These are phyloP conservation scores for Neoniphon sammara DNA, from an alignment of 2,797 vertebrate genomes.

Conservation along the genomic window DNA sequence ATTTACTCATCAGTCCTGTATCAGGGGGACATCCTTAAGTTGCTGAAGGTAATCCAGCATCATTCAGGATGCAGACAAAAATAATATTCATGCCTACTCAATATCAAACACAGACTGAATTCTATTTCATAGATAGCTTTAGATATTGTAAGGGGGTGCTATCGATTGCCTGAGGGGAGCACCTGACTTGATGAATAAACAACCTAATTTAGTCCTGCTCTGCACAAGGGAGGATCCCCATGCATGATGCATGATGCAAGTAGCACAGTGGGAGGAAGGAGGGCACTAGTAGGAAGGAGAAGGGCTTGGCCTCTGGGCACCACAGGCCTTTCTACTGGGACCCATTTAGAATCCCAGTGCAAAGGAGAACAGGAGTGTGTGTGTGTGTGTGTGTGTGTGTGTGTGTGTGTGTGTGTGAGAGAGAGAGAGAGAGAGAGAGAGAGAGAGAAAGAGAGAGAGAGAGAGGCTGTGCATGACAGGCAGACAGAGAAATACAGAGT, in stretches of 20 bases:
- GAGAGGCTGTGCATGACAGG: no score
- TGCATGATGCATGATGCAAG: slow-evolving; percentile 75
- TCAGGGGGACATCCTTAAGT: background rate
- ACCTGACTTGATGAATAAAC: slow-evolving; percentile 76
- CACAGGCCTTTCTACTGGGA: slow-evolving; percentile 50
- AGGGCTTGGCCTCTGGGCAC: slow-evolving; percentile 49
- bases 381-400: slow-evolving; percentile 1
- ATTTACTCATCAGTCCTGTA: slow-evolving; percentile 27
- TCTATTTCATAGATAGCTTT: slow-evolving; percentile 32
- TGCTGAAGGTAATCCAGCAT: background rate
- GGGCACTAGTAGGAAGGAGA: slow-evolving; percentile 52
- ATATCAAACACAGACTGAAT: slow-evolving; percentile 30
- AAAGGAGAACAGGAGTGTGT: slow-evolving; percentile 16
- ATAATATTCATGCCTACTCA: slow-evolving; percentile 6
- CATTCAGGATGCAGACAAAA: background rate
- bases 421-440: background rate
- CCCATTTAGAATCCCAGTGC: slow-evolving; percentile 47
- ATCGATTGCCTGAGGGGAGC: slow-evolving; percentile 54
- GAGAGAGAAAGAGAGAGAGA: background rate
- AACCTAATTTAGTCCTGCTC: slow-evolving; percentile 51
- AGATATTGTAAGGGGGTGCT: slow-evolving; percentile 44
- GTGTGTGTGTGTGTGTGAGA: background rate
- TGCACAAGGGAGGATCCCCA: slow-evolving; percentile 55
- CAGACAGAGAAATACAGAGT: background rate
- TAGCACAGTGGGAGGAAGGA: slow-evolving; percentile 54